Base-by-base conservation (phyloP, 2,888 invertebrate genomes). In the Melanophora roralis region DNA sequence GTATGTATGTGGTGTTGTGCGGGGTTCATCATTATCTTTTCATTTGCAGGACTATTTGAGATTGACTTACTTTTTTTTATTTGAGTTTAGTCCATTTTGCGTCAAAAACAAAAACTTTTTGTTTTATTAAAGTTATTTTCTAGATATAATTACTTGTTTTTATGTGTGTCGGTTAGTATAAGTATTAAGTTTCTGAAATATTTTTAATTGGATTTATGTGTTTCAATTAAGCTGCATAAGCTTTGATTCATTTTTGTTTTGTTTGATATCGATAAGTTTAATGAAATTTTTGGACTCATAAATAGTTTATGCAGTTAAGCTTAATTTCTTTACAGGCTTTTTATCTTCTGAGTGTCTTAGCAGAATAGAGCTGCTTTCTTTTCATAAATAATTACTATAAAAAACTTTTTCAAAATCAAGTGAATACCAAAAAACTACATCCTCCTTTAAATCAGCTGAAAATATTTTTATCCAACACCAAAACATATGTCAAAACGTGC, bases 151-250 rank as follows among this genome's bases (percentile, higher is more conserved):
- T 71, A 32, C 27, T 36, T 40, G 23, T 45, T 19, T 21, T 1
- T 19, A 21, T 57, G 59, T 59, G 11, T 65, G 49, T n/a, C 32
- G 16, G 32, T 60, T 40, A 51, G 51, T 32, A 43, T 21, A 16
- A 60, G 73, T 38, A 78, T 57, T 76, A 62, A 59, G 57, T 64
- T 67, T 76, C 64, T 72, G 62, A 57, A 67, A 55, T 47, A 72
- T 68, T 73, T 76, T 68, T 72, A 80, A 80, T 80, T 80, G 80
- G 80, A 80, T 80, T 80, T 80, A 73, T 80, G 64, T 80, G 80
- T 80, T 76, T 80, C 76, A 76, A 76, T 80, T 76, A 80, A 76
- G 80, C 67, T 64, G 68, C 57, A 73, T 79, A 60, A 36, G 55
- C 40, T 75, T 59, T 49, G 16, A 45, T 47, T 45, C 21, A 43